These are phyloP conservation scores for Cyprinodon variegatus DNA, from an alignment of 2,113 vertebrate species.

Conservation along the genomic window DNA sequence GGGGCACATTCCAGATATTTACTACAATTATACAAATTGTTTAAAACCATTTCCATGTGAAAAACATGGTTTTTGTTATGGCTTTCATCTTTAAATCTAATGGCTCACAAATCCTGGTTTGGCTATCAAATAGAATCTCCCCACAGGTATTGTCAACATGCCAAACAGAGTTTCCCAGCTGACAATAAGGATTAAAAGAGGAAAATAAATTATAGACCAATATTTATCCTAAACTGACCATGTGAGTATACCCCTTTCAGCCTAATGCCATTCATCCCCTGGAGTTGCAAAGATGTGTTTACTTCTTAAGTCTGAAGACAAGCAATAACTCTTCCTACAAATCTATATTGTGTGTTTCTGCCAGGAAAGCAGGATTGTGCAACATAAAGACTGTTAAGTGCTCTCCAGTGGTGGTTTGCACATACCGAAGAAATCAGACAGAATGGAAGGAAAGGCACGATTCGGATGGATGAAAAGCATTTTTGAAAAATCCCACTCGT, in stretches of 20 bases:
- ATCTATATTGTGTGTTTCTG: background rate
- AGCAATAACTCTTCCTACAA: conserved; percentile 1
- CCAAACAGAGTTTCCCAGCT: background rate
- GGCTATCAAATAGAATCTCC: background rate
- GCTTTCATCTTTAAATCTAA: background rate
- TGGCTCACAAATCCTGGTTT: background rate
- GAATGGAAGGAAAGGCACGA: background rate
- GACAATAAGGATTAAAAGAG: conserved; percentile 2
- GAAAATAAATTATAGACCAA: background rate
- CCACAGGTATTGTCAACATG: background rate
- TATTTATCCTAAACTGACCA: background rate
- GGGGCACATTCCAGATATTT: background rate
- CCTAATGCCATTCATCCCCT: conserved; percentile 14
- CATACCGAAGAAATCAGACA: background rate
- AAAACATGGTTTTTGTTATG: background rate
- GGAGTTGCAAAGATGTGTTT: conserved; percentile 6
- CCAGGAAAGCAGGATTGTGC: background rate
- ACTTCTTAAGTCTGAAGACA: background rate
- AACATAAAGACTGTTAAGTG: background rate
- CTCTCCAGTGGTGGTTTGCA: background rate
- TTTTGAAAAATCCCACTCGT: background rate
- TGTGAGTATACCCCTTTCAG: background rate
- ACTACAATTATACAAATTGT: background rate
- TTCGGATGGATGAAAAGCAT: background rate
- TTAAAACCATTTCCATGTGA: background rate